A percentile compares a stretch with the other conserved stretches of the same genome.
Evolutionary conservation across 2,888 invertebrate species (phyloP).

Genomic region (Dryococelus australis): DNA sequence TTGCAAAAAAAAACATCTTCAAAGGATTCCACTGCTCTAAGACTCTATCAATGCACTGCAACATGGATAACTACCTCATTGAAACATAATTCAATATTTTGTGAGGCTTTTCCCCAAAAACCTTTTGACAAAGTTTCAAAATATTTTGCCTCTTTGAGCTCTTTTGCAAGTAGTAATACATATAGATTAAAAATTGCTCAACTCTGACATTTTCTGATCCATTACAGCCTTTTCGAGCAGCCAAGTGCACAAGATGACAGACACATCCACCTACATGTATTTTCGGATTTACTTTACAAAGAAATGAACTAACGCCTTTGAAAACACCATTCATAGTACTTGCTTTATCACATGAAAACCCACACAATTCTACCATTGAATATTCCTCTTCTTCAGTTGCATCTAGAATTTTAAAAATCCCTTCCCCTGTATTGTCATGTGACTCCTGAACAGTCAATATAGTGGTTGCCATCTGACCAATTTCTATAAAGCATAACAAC

Average conservation of each 20-base stretch:
- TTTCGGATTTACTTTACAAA: not conserved
- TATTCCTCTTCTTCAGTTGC: not conserved
- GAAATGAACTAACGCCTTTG: not conserved
- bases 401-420: not conserved
- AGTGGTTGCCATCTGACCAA: not conserved
- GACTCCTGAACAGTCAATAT: not conserved
- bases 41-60: too few relatives aligned
- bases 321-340: not conserved
- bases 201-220: not conserved
- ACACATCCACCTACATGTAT: not conserved
- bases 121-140: too few relatives aligned
- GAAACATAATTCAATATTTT: too few relatives aligned
- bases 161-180: conserved; percentile 1
- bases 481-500: not conserved
- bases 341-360: not conserved
- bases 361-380: not conserved
- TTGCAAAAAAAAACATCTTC: too few relatives aligned
- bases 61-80: too few relatives aligned
- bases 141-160: not conserved
- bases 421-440: not conserved
- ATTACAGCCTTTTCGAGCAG: not conserved
- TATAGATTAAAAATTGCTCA: conserved; percentile 12
- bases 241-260: not conserved
- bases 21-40: too few relatives aligned
- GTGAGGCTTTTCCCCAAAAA: too few relatives aligned